phyloP scores from a whole-genome alignment of 2,888 invertebrate genomes.

The Andrena minutula region DNA sequence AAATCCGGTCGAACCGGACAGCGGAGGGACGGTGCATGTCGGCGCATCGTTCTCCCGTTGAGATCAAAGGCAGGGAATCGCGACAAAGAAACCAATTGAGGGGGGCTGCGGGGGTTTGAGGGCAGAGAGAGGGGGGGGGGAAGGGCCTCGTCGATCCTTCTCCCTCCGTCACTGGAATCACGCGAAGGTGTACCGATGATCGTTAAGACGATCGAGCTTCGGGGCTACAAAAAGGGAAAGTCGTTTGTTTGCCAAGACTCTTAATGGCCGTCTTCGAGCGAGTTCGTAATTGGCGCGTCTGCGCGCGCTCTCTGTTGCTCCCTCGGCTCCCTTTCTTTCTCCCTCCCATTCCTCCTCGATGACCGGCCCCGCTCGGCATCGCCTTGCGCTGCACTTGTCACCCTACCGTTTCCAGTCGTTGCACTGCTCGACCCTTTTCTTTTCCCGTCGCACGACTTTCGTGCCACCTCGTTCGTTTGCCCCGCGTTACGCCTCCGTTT shows the following conservation, averaged over 20 bases:
- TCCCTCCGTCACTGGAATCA: slow-evolving; percentile 57
- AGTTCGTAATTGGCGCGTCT: slow-evolving; percentile 74
- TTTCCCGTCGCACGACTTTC: slow-evolving; percentile 48
- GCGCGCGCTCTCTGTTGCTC: slow-evolving; percentile 46
- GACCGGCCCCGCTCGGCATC: not conserved
- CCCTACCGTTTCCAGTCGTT: slow-evolving; percentile 38
- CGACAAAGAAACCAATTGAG: slow-evolving; percentile 68
- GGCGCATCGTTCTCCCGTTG: slow-evolving; percentile 51
- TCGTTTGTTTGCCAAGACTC: slow-evolving; percentile 71
- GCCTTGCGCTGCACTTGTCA: slow-evolving; percentile 49
- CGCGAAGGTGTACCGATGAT: slow-evolving; percentile 69
- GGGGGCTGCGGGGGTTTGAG: not conserved
- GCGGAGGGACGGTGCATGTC: slow-evolving; percentile 34
- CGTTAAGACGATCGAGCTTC: slow-evolving; percentile 68
- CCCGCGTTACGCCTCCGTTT: slow-evolving; percentile 38
- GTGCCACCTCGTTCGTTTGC: slow-evolving; percentile 27
- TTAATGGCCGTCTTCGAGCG: slow-evolving; percentile 71
- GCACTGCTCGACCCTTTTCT: slow-evolving; percentile 22
- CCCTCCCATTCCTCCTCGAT: not conserved
- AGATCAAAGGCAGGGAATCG: slow-evolving; percentile 71
- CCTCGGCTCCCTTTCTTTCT: slow-evolving; percentile 30
- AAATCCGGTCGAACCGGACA: slow-evolving; percentile 72
- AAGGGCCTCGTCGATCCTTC: slow-evolving; percentile 15
- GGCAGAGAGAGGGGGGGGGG: not conserved
- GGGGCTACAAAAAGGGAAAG: slow-evolving; percentile 67